A percentile compares a stretch with the other conserved stretches of the same genome.
These are phyloP conservation scores for Antechinus stuartii DNA, from an alignment of 2,113 vertebrate genomes.

Conservation along the genomic window DNA sequence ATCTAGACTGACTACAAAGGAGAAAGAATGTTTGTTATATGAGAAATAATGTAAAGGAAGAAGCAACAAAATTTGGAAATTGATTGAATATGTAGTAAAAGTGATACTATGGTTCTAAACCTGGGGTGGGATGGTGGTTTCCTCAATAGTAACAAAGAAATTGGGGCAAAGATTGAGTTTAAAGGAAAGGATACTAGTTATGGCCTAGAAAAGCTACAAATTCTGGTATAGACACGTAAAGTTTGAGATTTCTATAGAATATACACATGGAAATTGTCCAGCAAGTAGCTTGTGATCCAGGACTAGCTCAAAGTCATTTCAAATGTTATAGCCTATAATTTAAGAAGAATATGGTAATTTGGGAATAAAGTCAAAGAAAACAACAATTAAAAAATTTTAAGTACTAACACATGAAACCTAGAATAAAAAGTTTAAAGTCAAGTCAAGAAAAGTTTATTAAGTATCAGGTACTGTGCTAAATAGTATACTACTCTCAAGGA, in stretches of 20 bases:
- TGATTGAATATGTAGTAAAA: neutral
- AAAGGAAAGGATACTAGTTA: neutral
- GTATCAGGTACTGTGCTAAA: neutral
- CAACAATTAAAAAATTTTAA: neutral
- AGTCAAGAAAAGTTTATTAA: neutral
- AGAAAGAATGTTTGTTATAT: neutral
- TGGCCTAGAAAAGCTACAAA: too few species aligned
- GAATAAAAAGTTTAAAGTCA: constrained; percentile 32
- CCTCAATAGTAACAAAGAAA: neutral
- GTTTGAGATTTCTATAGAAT: neutral
- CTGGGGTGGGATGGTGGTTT: neutral
- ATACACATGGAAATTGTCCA: neutral
- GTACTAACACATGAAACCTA: neutral
- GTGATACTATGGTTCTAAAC: neutral
- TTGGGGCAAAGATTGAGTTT: neutral
- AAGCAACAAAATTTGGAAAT: neutral
- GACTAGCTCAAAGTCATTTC: constrained; percentile 3
- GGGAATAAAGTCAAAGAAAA: neutral
- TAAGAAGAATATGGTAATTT: neutral
- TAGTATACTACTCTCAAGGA: neutral
- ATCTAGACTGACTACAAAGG: neutral
- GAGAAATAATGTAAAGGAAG: neutral
- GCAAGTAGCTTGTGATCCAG: neutral
- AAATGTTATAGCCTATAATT: neutral
- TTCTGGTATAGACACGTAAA: neutral